Base-by-base conservation (phyloP, 2,113 vertebrate genomes). In the Chaetops frenatus region DNA sequence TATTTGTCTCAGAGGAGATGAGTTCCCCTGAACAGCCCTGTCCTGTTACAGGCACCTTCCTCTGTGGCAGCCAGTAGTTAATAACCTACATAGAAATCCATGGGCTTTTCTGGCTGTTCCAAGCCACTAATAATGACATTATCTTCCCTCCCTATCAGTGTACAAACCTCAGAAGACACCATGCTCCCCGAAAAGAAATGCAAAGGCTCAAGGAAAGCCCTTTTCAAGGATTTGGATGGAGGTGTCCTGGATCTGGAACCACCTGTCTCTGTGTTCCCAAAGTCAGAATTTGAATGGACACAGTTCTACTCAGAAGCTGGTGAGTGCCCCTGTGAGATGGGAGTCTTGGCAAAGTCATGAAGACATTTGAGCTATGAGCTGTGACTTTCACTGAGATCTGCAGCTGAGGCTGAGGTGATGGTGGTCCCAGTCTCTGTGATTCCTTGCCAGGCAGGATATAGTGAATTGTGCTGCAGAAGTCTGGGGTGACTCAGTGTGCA, bases 151-250 rank as follows among this genome's bases (percentile, higher is more conserved):
- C 38, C 1, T 73, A 7, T 38, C 86, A 81, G 88, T 33, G 81
- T 67, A 36, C 95, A 90, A 89, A 92, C 57, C 44, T 91, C 85
- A 66, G 81, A 70, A 81, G 78, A 60, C 15, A n/a, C n/a, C 5
- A 5, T 7, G 16, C 90, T 90, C n/a, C 53, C 80, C 10, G 91
- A 96, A 64, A 85, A 85, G 7, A 78, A 35, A 1, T 98, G 96
- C 83, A 92, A 92, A 94, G 94, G 74, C 72, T 95, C 95, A 1
- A 96, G 89, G 36, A 98, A 98, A 69, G 97, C 96, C 20, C 97
- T 98, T 64, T 98, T 98, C 90, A 98, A 98, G 74, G 98, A 98
- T 90, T 92, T 98, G 83, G 98, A 98, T 97, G 98, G 97, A 72
- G 44, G 76, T 76, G 44, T 94, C 33, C 62, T 98, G 51, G 87